phyloP scores from a whole-genome alignment of 2,113 vertebrate genomes.

The Rhea pennata region DNA sequence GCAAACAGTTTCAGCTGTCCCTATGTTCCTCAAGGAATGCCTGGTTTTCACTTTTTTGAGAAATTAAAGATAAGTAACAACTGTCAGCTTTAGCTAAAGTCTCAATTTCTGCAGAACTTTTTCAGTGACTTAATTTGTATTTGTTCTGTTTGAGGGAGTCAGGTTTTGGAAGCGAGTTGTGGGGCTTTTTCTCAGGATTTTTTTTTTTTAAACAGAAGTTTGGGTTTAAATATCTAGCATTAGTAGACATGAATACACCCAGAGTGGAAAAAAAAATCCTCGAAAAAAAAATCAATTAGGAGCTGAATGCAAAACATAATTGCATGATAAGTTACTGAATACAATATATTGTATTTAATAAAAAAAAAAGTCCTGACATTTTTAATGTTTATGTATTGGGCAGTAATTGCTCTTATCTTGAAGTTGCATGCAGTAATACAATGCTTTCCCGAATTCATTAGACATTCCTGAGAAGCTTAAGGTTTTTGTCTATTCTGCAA shows the following conservation, averaged over 20 bases:
- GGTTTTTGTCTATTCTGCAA: background rate
- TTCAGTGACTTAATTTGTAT: background rate
- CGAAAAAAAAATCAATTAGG: background rate
- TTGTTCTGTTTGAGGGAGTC: background rate
- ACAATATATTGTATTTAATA: background rate
- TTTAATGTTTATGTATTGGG: background rate
- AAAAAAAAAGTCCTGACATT: background rate
- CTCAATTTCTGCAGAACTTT: background rate
- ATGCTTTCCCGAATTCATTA: conserved; percentile 24
- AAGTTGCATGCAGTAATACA: background rate
- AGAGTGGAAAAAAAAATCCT: background rate
- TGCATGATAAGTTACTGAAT: background rate
- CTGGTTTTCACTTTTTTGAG: background rate
- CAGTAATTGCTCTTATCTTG: conserved; percentile 19
- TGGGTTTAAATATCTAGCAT: background rate
- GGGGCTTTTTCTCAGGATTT: background rate
- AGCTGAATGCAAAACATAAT: background rate
- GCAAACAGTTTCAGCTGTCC: background rate
- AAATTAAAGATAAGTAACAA: background rate
- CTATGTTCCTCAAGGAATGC: background rate
- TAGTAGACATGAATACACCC: background rate
- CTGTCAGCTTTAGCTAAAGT: background rate
- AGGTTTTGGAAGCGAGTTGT: background rate
- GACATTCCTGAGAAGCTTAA: background rate
- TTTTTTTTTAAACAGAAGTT: background rate